Conservation (phyloP, 2,797 vertebrate species). For the Melanotaenia parkinsoni region DNA sequence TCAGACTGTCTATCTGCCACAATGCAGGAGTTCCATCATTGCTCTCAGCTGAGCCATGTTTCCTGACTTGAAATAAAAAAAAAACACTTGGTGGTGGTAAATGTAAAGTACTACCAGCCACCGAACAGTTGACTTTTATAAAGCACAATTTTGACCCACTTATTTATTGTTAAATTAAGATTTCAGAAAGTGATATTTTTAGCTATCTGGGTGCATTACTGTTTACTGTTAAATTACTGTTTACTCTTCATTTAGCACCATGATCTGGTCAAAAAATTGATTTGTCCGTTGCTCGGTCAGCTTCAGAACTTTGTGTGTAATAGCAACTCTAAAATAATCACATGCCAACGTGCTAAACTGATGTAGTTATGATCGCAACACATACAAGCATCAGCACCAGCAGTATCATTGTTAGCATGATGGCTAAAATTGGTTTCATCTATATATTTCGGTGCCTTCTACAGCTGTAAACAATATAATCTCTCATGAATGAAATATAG, state of each 20-base stretch:
- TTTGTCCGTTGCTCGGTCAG: background rate
- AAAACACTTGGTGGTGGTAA: background rate
- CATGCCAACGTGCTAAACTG: background rate
- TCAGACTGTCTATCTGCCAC: conserved; percentile 70
- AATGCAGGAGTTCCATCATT: conserved; percentile 63
- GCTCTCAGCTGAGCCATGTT: conserved; percentile 45
- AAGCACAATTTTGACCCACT: background rate
- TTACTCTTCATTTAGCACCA: conserved; percentile 4
- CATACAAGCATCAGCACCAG: background rate
- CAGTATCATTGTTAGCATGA: background rate
- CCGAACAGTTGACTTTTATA: background rate
- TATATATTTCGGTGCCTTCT: background rate
- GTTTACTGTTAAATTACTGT: background rate
- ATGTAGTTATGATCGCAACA: background rate
- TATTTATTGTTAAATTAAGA: background rate
- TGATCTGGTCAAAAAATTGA: background rate
- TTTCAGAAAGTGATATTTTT: background rate
- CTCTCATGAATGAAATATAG: conserved; percentile 21
- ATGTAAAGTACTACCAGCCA: background rate
- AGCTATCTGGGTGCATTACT: background rate
- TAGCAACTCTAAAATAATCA: background rate
- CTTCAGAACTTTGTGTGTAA: background rate
- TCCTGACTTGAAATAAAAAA: conserved; percentile 33
- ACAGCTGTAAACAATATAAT: conserved; percentile 1
- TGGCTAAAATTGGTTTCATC: conserved; percentile 1